Evolutionary conservation across 2,797 vertebrate species (phyloP).

Genomic region (Notolabrus celidotus): DNA sequence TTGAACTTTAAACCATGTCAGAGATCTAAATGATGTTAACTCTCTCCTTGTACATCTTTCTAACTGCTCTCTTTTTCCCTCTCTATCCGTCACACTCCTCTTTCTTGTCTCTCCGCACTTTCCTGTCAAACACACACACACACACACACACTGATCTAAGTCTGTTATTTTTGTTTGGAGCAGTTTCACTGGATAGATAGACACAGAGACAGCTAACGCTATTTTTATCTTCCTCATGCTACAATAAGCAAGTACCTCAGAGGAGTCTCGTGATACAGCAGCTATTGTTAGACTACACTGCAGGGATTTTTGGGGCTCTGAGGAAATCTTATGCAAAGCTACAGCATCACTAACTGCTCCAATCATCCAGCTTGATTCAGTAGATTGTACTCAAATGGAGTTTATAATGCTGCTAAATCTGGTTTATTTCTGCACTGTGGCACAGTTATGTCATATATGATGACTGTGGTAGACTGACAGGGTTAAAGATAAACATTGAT

Average conservation of each 20-base stretch:
- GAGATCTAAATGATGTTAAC: no score
- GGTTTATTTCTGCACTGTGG: background rate
- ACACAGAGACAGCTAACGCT: conserved; percentile 38
- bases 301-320: conserved; percentile 39
- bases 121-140: conserved; percentile 2
- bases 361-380: background rate
- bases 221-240: conserved; percentile 67
- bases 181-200: conserved; percentile 15
- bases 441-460: background rate
- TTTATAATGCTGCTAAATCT: background rate
- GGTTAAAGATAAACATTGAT: conserved; percentile 13
- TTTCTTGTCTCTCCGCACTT: background rate
- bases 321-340: conserved; percentile 34
- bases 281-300: conserved; percentile 65
- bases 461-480: background rate
- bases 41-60: background rate
- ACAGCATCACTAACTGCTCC: background rate
- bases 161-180: conserved; percentile 6
- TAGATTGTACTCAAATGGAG: conserved; percentile 1
- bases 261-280: conserved; percentile 58
- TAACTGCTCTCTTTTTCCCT: background rate
- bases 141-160: background rate
- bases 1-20: background rate
- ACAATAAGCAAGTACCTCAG: conserved; percentile 45
- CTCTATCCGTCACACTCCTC: background rate